Evolutionary conservation across 2,113 vertebrate genomes (phyloP), one percentile per base, ranked within the genome.

Genomic region (Xiphophorus maculatus): DNA sequence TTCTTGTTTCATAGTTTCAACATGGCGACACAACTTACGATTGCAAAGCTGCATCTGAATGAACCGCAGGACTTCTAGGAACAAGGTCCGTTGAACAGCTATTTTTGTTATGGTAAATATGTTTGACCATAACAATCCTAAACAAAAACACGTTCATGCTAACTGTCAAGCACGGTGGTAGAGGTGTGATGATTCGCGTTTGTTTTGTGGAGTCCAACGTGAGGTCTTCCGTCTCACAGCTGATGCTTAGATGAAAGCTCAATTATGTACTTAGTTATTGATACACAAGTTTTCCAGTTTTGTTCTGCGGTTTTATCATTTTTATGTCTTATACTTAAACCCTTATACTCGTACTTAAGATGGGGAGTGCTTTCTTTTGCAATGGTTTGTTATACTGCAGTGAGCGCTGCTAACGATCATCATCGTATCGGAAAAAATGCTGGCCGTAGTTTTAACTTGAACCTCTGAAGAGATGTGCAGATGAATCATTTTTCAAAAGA

Each of bases 331-430:
- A 22, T 0, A 22, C 19, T 7, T 54, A 2, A 19, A 54, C 22
- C 51, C 51, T 54, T 10, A 9, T 1, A 10, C 28, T 28, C 28
- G 28, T 28, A 28, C 51, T 54, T 54, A 8, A 54, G 25, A 25
- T 54, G 25, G 22, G 22, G 51, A 9, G 19, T 54, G 5, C 51
- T 11, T 10, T 9, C 22, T 54, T 54, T 54, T 44, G 17, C 3
- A 54, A 2, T 8, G 22, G 51, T 22, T 6, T 25, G 19, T 54
- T 25, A 9, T 54, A 54, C 19, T 54, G 51, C 19, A 54, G 22
- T 61, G 61, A 61, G 61, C 66, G 33, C 33, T 60, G 2, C 69
- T 51, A 13, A 70, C 66, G 68, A 42, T 28, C 14, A 54, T 76
- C 44, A 40, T 66, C 4, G 27, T n/a, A 65, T 37, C 48, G 40